Percentiles rank a stretch among this genome's conserved stretches.
These are phyloP conservation scores for Herpetotheres cachinnans DNA, from an alignment of 2,113 vertebrate genomes.

Conservation along the genomic window DNA sequence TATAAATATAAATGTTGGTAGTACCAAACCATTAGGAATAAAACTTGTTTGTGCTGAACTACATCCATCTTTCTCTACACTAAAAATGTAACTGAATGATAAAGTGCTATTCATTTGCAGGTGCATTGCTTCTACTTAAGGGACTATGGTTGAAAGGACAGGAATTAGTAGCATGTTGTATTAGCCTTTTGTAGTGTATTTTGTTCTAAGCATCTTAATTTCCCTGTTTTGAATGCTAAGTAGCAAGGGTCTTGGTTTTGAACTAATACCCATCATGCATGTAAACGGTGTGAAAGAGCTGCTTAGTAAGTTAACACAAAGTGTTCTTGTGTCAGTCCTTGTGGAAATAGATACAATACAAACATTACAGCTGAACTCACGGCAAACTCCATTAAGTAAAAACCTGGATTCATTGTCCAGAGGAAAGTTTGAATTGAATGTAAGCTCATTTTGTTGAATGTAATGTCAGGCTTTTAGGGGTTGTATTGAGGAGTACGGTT, in stretches of 20 bases:
- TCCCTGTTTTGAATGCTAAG: constrained; percentile 99
- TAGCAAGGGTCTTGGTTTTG: constrained; percentile 95
- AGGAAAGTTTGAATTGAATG: constrained; percentile 90
- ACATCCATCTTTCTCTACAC: constrained; percentile 80
- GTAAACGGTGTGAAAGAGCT: constrained; percentile 99
- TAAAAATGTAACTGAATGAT: constrained; percentile 90
- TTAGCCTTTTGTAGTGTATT: constrained; percentile 99
- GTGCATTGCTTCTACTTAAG: constrained; percentile 98
- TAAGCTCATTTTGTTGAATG: constrained; percentile 99
- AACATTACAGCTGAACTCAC: constrained; percentile 99
- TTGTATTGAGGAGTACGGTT: constrained; percentile 92
- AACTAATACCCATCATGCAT: constrained; percentile 98
- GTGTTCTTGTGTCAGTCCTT: constrained; percentile 99
- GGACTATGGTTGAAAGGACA: constrained; percentile 92
- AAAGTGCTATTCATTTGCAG: constrained; percentile 99
- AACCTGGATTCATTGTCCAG: constrained; percentile 90
- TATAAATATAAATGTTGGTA: constrained; percentile 86
- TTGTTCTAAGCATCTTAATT: constrained; percentile 99
- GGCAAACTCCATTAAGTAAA: constrained; percentile 97
- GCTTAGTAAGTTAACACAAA: constrained; percentile 97
- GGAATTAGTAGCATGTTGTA: constrained; percentile 98
- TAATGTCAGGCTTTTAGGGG: constrained; percentile 97
- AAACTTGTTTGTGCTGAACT: constrained; percentile 89
- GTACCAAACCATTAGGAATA: constrained; percentile 81
- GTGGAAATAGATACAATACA: constrained; percentile 99